Evolutionary conservation across 23 tunicate genomes (phyloP), one percentile per base, ranked within the genome.

Genomic region (Clavelina lepadiformis): DNA sequence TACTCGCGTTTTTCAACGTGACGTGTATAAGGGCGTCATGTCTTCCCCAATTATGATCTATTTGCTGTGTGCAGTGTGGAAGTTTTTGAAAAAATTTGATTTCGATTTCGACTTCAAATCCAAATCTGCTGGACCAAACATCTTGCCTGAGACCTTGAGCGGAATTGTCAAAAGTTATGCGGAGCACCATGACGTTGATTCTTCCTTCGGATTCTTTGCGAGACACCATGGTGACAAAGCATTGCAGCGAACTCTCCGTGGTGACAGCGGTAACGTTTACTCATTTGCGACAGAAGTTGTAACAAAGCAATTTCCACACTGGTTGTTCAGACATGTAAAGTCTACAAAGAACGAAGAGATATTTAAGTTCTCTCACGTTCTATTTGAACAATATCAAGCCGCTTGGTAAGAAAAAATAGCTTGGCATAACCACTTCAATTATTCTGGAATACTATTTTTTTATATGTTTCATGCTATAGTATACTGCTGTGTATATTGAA

Each of bases 1-100:
- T 19, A 5, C 73, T 22, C 47, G 79, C 23, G 69, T 84, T 4
- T 76, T 46, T 54, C 93, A 84, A 62, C 58, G 93, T 32, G 93
- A 84, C 52, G 77, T 84, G 18, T 84, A 76, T 72, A 33, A 47
- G 5, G 93, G 71, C 0, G 24, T 68, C 0, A 30, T 57, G 27
- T 32, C 72, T 24, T 78, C 84, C 21, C 93, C 93, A 0, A 41
- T 50, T 1, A 35, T 76, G 32, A 35, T 49, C 25, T 63, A 63
- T 59, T 26, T 84, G 30, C 34, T 84, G 19, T 44, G 68, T 46
- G 33, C 31, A 23, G 35, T 58, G 46, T 63, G 81, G 81, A 70
- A n/a, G n/a, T 41, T 15, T 41, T 41, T 8, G 15, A 41, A 41
- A 15, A 8, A 41, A 41, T 8, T 15, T 41, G 49, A 11, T 8